phyloP scores from a whole-genome alignment of 2,797 vertebrate genomes.

The Fundulus diaphanus region DNA sequence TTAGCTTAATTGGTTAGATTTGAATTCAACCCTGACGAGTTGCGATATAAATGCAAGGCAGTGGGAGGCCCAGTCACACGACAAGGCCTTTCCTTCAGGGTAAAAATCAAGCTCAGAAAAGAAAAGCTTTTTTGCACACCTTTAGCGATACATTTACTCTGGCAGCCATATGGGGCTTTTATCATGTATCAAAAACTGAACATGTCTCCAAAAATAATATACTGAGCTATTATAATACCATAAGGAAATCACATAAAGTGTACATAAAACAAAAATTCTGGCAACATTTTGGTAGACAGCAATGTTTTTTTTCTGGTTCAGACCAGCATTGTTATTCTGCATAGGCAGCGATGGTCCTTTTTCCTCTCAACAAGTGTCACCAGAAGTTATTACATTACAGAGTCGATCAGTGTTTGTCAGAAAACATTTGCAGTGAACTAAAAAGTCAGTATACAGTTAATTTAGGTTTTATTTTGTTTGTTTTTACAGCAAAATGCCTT shows the following conservation, averaged over 20 bases:
- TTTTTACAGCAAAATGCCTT: neutral
- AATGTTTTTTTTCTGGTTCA: neutral
- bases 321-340: no score
- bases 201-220: conserved; percentile 5
- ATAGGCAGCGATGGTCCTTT: no score
- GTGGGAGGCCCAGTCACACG: conserved; percentile 51
- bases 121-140: conserved; percentile 17
- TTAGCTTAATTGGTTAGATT: conserved; percentile 65
- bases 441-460: neutral
- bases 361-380: no score
- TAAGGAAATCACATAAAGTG: neutral
- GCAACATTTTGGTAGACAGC: neutral
- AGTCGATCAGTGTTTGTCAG: no score
- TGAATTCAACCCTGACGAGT: conserved; percentile 59
- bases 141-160: conserved; percentile 33
- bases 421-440: no score
- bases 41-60: conserved; percentile 42
- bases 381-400: no score
- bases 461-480: no score
- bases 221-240: conserved; percentile 12
- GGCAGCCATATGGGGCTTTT: conserved; percentile 15
- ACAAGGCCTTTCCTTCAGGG: conserved; percentile 40
- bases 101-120: conserved; percentile 53
- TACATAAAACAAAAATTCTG: neutral
- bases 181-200: conserved; percentile 17